A percentile compares a stretch with the other conserved stretches of the same genome.
phyloP scores from a whole-genome alignment of 2,113 vertebrate genomes.

The Centrocercus urophasianus region DNA sequence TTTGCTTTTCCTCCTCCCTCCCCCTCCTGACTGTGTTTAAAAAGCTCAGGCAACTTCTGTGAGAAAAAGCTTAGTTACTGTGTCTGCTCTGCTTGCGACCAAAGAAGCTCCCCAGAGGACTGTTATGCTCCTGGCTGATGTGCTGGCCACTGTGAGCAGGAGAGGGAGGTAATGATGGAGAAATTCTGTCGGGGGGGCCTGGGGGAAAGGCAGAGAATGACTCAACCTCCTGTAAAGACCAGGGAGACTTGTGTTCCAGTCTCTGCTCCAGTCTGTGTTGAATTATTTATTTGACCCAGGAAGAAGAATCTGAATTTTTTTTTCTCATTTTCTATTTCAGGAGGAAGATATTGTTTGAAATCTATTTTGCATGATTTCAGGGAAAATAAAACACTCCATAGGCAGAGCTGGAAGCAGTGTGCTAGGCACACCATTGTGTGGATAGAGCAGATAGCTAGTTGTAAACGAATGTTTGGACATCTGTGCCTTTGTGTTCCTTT shows the following conservation, averaged over 20 bases:
- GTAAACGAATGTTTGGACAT: not conserved
- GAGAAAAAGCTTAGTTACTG: not conserved
- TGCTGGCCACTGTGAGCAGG: not conserved
- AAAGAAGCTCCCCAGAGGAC: not conserved
- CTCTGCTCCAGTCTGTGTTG: not conserved
- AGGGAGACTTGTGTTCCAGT: not conserved
- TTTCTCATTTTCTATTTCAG: accelerated
- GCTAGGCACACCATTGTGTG: not conserved
- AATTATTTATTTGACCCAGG: slow-evolving; percentile 23
- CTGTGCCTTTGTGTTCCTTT: not conserved
- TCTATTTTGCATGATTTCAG: not conserved
- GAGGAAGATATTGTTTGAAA: not conserved
- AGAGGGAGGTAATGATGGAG: not conserved
- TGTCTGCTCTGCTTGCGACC: not conserved
- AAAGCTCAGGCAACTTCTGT: not conserved
- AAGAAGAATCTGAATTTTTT: not conserved
- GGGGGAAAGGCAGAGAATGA: not conserved
- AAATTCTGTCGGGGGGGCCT: not conserved
- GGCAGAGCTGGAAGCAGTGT: not conserved
- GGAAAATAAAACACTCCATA: not conserved
- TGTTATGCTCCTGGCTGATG: not conserved
- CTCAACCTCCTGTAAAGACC: not conserved
- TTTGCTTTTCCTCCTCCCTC: not conserved
- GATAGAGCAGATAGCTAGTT: not conserved
- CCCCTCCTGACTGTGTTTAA: not conserved